These are phyloP conservation scores for Agrochola lota DNA, from an alignment of 2,888 invertebrate species.

Conservation along the genomic window DNA sequence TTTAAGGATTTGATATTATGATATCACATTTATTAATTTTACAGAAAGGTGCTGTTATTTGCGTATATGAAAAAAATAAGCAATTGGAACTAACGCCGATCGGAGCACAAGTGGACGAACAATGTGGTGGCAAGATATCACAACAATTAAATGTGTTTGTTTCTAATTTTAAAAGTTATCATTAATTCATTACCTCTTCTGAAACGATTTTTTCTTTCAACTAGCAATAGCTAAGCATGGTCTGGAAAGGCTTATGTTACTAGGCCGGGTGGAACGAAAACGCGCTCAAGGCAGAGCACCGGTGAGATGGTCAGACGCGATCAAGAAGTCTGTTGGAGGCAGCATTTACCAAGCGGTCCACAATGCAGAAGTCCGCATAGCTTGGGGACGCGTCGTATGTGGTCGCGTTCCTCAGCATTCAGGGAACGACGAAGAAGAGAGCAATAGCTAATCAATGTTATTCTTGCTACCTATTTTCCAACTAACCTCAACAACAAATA, in stretches of 20 bases:
- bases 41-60: slow-evolving; percentile 90
- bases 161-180: background rate
- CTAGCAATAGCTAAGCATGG: background rate
- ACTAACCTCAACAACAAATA: background rate
- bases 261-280: no score
- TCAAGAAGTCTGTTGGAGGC: no score
- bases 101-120: slow-evolving; percentile 88
- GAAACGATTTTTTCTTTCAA: background rate
- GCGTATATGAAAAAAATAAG: slow-evolving; percentile 84
- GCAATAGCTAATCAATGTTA: background rate
- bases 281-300: no score
- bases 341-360: no score
- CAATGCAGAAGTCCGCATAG: no score
- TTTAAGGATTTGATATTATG: background rate
- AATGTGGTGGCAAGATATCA: slow-evolving; percentile 87
- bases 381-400: no score
- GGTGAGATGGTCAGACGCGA: no score
- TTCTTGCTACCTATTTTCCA: background rate
- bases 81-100: slow-evolving; percentile 86
- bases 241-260: no score
- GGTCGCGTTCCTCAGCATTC: no score
- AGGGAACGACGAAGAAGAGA: no score
- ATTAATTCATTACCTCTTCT: no score
- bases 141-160: slow-evolving; percentile 88
- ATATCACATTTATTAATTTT: slow-evolving; percentile 27